These are phyloP conservation scores for Eptatretus burgeri DNA, from an alignment of 2,113 vertebrate species.

Conservation along the genomic window DNA sequence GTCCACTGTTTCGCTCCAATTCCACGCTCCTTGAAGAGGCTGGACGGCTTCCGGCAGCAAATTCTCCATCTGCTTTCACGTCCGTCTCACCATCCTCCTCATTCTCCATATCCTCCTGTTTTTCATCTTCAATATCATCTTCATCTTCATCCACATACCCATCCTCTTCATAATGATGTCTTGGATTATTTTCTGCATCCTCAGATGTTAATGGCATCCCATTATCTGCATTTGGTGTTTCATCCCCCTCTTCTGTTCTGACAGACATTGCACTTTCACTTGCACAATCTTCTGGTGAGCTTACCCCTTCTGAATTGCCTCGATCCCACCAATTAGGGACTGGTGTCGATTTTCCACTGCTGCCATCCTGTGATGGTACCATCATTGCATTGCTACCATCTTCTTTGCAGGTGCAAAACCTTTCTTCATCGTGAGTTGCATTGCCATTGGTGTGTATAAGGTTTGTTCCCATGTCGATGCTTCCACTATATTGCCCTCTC, in stretches of 20 bases:
- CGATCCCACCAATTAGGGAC: neutral
- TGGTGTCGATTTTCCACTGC: neutral
- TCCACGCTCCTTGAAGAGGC: neutral
- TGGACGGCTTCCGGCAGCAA: neutral
- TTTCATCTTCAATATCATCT: neutral
- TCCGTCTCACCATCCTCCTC: neutral
- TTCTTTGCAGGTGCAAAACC: no score
- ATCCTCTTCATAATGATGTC: neutral
- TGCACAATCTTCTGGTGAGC: neutral
- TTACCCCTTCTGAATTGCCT: neutral
- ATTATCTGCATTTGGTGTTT: constrained; percentile 3
- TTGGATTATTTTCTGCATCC: neutral
- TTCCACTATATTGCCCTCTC: no score
- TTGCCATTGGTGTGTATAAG: no score
- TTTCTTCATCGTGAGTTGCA: no score
- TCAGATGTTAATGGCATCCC: neutral
- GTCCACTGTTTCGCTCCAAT: neutral
- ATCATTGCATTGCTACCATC: no score
- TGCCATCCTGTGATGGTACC: neutral
- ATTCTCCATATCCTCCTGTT: neutral
- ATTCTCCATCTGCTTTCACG: neutral
- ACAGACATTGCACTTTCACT: neutral
- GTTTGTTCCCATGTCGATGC: no score
- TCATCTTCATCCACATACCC: neutral
- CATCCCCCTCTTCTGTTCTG: neutral